Evolutionary conservation across 2,797 vertebrate genomes (phyloP), one percentile per base, ranked within the genome.

Genomic region (Halcyon badia): DNA sequence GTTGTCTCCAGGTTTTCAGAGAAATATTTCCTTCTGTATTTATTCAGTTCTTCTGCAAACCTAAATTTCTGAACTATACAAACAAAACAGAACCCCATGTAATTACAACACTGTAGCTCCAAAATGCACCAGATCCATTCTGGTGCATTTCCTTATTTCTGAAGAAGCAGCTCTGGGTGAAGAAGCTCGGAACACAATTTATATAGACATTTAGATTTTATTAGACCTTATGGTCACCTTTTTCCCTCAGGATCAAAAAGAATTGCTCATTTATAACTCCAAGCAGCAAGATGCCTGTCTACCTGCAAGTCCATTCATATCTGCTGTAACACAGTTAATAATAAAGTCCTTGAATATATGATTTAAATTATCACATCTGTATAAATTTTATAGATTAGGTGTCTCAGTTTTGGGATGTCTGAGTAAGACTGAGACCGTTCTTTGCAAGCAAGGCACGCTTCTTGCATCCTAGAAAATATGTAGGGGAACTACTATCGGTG

Each of bases 171-270:
- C 28, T 75, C 49, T 49, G 44, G 13, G 28, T 90, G 77, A 88
- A 94, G 89, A 95, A 83, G 18, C 19, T 88, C 30, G 51, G 65
- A 82, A 42, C 8, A 10, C 87, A 62, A 92, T 89, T 87, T 95
- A 35, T 51, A 31, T 25, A 83, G 52, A 69, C 49, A 64, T 4
- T 28, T 65, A 65, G 44, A 64, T 84, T 65, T 72, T 76, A 37
- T 56, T 87, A 77, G 80, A 71, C 31, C 31, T 56, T 24, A 1
- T 30, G 11, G 33, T 81, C 54, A 76, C 69, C 31, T 79, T 88
- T 92, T 57, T 11, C 71, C 57, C 42, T 54, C n/a, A 64, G 62
- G 64, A 90, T 64, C 77, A 87, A 77, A 92, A 70, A 52, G 8
- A 94, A 68, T 90, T 75, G 35, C 73, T 90, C 37, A 35, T 83